A percentile compares a stretch with the other conserved stretches of the same genome.
Evolutionary conservation across 2,888 invertebrate species (phyloP).

Genomic region (Lasioglossum villosulum): DNA sequence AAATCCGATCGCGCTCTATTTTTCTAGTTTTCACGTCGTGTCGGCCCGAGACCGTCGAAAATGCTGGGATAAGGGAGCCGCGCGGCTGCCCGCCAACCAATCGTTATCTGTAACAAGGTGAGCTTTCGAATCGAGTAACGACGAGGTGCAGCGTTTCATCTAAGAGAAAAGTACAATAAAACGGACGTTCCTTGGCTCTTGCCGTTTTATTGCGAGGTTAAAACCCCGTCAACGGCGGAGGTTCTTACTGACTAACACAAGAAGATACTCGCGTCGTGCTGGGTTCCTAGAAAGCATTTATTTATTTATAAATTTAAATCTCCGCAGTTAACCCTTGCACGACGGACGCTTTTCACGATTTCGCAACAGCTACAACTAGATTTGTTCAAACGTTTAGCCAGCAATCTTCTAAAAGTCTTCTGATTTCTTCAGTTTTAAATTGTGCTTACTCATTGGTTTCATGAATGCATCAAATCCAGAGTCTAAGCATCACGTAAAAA

Average conservation of each 20-base stretch:
- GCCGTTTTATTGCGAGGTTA: neutral
- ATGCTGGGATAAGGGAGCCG: neutral
- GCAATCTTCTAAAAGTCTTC: too few species aligned
- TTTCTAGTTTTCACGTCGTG: neutral
- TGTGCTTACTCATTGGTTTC: too few species aligned
- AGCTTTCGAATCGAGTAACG: conserved; percentile 6
- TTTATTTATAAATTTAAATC: neutral
- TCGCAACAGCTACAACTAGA: too few species aligned
- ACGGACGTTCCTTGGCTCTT: neutral
- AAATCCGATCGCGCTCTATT: neutral
- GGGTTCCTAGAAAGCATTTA: neutral
- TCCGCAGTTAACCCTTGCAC: neutral
- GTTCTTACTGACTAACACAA: neutral
- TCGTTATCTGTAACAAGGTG: conserved; percentile 18
- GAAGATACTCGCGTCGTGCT: neutral
- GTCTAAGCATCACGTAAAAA: neutral
- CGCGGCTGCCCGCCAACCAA: neutral
- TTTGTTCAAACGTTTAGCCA: too few species aligned
- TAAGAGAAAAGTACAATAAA: neutral
- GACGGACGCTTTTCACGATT: too few species aligned
- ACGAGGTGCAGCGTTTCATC: neutral
- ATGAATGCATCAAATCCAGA: too few species aligned
- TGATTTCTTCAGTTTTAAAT: too few species aligned
- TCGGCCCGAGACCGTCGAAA: neutral
- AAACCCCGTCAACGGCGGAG: neutral